Conservation (phyloP, 2,113 vertebrate genomes). For the Eublepharis macularius region DNA sequence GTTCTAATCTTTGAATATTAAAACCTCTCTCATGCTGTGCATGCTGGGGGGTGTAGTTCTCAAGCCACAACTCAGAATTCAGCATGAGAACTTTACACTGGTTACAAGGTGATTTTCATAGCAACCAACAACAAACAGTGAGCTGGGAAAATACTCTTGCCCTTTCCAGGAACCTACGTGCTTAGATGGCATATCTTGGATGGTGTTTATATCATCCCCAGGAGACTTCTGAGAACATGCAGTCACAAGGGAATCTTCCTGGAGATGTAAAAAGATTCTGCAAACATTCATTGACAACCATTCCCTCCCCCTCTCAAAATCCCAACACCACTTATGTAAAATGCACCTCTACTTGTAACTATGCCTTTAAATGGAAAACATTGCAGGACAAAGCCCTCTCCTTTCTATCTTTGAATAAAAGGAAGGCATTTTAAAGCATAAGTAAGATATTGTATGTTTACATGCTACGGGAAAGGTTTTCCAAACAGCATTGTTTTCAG, state of each 20-base stretch:
- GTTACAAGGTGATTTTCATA: background rate
- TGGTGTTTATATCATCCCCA: constrained; percentile 9
- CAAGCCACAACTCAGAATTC: background rate
- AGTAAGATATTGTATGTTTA: background rate
- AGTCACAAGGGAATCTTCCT: constrained; percentile 21
- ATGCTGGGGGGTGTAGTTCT: constrained; percentile 13
- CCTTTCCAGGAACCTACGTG: background rate
- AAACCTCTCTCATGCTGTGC: background rate
- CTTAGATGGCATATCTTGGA: constrained; percentile 16
- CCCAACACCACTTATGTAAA: background rate
- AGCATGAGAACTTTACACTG: rapidly evolving
- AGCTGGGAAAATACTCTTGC: background rate
- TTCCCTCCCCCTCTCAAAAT: too few relatives aligned
- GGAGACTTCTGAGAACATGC: constrained; percentile 8
- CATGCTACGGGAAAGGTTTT: too few relatives aligned
- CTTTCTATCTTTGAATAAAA: background rate
- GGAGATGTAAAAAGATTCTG: constrained; percentile 21
- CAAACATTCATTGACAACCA: background rate
- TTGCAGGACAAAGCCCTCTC: background rate
- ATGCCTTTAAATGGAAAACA: background rate
- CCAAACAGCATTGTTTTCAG: too few relatives aligned
- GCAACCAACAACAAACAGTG: background rate
- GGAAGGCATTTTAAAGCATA: background rate
- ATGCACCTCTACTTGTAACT: rapidly evolving
- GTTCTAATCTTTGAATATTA: background rate